These are phyloP conservation scores for Agriotes lineatus DNA, from an alignment of 2,888 invertebrate species.

Conservation along the genomic window DNA sequence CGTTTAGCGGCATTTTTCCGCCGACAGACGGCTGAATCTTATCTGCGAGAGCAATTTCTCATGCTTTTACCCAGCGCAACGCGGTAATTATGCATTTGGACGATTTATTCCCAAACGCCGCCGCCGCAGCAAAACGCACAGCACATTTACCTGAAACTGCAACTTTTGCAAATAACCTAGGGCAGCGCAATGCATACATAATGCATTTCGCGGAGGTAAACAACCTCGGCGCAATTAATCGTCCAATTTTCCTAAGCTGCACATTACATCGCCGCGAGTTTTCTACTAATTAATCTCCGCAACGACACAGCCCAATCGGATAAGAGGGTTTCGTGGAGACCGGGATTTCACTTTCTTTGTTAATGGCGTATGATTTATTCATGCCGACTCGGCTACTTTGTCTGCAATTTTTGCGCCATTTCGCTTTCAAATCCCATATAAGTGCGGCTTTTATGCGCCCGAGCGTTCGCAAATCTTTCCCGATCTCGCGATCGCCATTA, in stretches of 20 bases:
- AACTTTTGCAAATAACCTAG: constrained; percentile 5
- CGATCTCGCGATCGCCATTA: no score
- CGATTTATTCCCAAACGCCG: constrained; percentile 14
- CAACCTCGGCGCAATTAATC: constrained; percentile 28
- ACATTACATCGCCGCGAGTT: not conserved
- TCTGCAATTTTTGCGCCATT: constrained; percentile 1
- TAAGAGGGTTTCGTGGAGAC: constrained; percentile 1
- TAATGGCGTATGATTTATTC: constrained; percentile 20
- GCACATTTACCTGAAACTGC: constrained; percentile 8
- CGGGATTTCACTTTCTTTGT: constrained; percentile 27
- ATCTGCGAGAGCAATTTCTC: constrained; percentile 24
- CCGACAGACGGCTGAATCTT: constrained; percentile 9
- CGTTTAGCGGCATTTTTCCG: constrained; percentile 4
- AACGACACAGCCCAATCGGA: constrained; percentile 15
- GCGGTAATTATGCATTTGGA: constrained; percentile 36
- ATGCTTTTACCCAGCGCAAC: constrained; percentile 31
- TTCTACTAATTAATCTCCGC: constrained; percentile 17
- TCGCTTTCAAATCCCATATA: constrained; percentile 21
- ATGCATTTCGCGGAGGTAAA: constrained; percentile 23
- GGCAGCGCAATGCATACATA: constrained; percentile 13
- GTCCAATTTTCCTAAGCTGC: constrained; percentile 15
- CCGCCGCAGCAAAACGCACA: not conserved
- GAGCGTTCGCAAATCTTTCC: not conserved
- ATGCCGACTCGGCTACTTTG: constrained; percentile 16
- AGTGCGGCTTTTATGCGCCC: not conserved